Evolutionary conservation across 1,140 invertebrate genomes (phyloP).

Genomic region (Drosophila murphyi): DNA sequence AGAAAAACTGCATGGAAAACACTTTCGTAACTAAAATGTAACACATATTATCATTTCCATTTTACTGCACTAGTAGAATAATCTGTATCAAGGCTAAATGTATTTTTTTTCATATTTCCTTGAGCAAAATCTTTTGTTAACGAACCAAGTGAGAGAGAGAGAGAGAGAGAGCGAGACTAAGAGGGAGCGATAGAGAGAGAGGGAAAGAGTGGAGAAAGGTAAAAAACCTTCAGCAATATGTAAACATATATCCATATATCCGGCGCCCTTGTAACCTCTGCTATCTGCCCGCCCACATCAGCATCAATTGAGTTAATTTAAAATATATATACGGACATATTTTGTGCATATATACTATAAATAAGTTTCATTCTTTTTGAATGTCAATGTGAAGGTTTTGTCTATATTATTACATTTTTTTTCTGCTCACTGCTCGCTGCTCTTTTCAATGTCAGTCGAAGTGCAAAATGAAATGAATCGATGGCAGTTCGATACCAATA

Average conservation of each 20-base stretch:
- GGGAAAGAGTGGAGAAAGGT: too few relatives aligned
- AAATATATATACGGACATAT: constrained; percentile 4
- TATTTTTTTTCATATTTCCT: constrained; percentile 11
- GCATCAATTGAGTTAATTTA: constrained; percentile 33
- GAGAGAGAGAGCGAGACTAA: neutral
- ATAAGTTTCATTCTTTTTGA: constrained; percentile 20
- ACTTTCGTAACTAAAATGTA: neutral
- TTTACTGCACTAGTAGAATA: constrained; percentile 4
- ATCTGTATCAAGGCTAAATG: constrained; percentile 11
- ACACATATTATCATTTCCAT: constrained; percentile 13
- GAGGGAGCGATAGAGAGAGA: neutral
- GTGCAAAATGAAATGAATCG: constrained; percentile 43
- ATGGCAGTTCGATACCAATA: constrained; percentile 29
- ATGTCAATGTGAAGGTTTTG: constrained; percentile 51
- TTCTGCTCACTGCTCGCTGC: constrained; percentile 1
- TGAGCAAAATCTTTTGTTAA: constrained; percentile 12
- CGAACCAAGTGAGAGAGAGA: neutral
- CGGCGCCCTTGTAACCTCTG: constrained; percentile 2
- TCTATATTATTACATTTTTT: constrained; percentile 3
- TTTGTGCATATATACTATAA: neutral
- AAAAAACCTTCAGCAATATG: constrained; percentile 15
- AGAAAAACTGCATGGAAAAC: neutral
- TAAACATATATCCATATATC: constrained; percentile 12
- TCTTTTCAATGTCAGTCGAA: constrained; percentile 21
- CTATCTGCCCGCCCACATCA: constrained; percentile 2